Evolutionary conservation across 2,113 vertebrate genomes (phyloP).

Genomic region (Gnathonemus longibarbis): DNA sequence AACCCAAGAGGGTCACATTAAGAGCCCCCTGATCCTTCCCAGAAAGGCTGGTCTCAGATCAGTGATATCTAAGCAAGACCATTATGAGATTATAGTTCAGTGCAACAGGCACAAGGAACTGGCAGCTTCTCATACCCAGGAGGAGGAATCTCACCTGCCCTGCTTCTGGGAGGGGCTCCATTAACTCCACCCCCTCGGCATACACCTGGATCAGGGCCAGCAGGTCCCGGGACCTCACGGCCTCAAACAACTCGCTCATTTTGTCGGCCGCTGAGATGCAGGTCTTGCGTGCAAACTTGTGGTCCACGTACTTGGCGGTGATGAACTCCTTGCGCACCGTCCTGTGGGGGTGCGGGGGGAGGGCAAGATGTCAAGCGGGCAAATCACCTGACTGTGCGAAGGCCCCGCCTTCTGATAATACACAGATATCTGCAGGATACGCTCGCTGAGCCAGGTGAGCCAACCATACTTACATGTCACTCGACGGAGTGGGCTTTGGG

Average conservation of each 20-base stretch:
- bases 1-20: not conserved
- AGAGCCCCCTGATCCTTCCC: not conserved
- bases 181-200: constrained; percentile 79
- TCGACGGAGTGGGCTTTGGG: constrained; percentile 74
- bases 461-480: constrained; percentile 77
- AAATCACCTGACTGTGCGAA: not conserved
- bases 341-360: constrained; percentile 46
- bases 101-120: not conserved
- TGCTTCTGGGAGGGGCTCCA: constrained; percentile 74
- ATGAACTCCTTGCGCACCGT: constrained; percentile 82
- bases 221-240: constrained; percentile 77
- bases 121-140: not conserved
- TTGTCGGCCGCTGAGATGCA: constrained; percentile 70
- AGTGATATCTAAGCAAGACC: not conserved
- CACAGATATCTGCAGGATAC: not conserved
- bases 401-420: not conserved
- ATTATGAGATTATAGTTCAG: not conserved
- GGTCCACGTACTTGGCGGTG: constrained; percentile 81
- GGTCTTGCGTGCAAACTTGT: constrained; percentile 71
- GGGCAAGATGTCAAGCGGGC: not conserved
- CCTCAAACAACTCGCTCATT: constrained; percentile 72
- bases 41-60: not conserved
- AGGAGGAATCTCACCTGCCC: constrained; percentile 62
- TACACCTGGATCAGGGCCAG: constrained; percentile 84
- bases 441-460: not conserved